Base-by-base conservation (phyloP, 2,113 vertebrate species). In the Crotalus viridis region DNA sequence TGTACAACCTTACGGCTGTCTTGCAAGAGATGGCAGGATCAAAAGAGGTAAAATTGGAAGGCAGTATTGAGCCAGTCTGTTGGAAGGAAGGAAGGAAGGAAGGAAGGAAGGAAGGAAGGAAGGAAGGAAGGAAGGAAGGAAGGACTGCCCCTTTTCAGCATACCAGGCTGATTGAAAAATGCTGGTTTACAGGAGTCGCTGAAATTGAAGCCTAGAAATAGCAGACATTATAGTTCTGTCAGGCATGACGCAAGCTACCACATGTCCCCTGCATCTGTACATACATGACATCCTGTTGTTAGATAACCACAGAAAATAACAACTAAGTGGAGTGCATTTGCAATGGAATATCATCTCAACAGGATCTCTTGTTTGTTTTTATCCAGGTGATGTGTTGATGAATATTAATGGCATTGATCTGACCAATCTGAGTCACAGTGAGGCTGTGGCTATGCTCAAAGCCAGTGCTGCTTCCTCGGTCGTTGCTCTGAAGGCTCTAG, bases 371-470 rank as follows among this genome's bases (percentile, higher is more conserved):
- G 94, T 86, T 0, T 0, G 3, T 48, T 91, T 93, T 90, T 94
- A 48, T 89, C 93, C 96, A 99, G 99, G 99, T 48, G 99, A 99
- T 48, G 97, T 99, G 52, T 97, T 99, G 94, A 97, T 99, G 95
- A 99, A 98, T 89, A 99, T 99, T 97, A 99, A 99, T 0, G 98
- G 99, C 86, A 98, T 99, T 59, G 99, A 99, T 93, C 74, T 99
- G 97, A 99, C 99, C 33, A 98, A 97, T 94, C 97, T 99, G 81
- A 99, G 99, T 95, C 99, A 99, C 97, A 98, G 99, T 0, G 99
- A 99, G 96, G 99, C 99, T 0, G 99, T 99, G 93, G 99, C 99
- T 90, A 99, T 99, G 94, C 97, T 99, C 92, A 99, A 99, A 96
- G 98, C 99, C 93, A 99, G 99, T 7, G 99, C 99, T 1, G 98